Conservation (phyloP, 2,113 vertebrate species). For the Cinclus mexicanus region DNA sequence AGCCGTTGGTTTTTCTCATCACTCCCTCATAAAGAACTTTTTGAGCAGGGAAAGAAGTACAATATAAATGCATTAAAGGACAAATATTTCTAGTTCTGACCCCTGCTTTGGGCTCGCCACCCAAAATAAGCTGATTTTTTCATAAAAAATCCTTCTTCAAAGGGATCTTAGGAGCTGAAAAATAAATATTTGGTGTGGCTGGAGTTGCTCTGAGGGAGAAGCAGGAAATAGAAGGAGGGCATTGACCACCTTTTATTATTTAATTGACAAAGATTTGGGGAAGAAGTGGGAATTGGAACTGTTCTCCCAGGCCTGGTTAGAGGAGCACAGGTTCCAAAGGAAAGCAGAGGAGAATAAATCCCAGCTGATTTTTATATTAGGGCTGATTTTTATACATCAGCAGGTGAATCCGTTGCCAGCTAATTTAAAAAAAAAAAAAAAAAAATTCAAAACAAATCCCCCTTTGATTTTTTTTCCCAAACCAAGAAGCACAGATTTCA, state of each 20-base stretch:
- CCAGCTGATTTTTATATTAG: neutral
- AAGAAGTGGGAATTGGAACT: neutral
- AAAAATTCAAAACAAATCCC: neutral
- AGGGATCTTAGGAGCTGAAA: neutral
- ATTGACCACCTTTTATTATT: neutral
- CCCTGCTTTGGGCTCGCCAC: neutral
- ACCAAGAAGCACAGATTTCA: neutral
- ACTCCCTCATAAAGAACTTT: neutral
- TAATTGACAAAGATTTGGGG: neutral
- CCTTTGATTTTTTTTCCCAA: neutral
- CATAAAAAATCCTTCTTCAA: neutral
- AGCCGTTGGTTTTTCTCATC: neutral
- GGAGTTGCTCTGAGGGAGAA: rapidly evolving
- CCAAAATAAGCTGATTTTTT: neutral
- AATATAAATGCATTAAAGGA: neutral
- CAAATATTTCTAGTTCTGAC: rapidly evolving
- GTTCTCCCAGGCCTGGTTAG: neutral
- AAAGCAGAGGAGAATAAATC: neutral
- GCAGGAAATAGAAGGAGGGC: neutral
- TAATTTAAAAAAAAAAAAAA: rapidly evolving
- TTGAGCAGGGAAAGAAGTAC: neutral
- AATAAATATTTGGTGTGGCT: rapidly evolving
- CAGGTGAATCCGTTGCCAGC: neutral
- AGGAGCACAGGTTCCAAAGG: neutral
- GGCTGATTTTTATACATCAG: neutral